These are phyloP conservation scores for Melanaphis sacchari DNA, from an alignment of 1,140 invertebrate genomes.

Conservation along the genomic window DNA sequence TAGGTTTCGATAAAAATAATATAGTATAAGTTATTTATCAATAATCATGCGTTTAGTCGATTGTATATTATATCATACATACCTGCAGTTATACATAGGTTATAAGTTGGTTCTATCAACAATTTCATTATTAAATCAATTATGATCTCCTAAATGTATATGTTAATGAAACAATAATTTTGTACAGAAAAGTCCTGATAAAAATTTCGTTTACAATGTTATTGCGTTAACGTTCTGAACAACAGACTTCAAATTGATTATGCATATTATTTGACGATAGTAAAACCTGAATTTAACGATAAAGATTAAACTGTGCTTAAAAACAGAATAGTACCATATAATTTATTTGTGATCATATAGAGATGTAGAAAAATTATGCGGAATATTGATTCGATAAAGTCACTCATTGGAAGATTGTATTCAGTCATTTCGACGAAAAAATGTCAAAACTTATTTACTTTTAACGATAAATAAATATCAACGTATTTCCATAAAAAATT, in stretches of 20 bases:
- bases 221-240: background rate
- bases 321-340: background rate
- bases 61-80: background rate
- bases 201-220: background rate
- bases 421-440: background rate
- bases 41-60: background rate
- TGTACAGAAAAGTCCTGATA: background rate
- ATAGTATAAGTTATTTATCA: conserved; percentile 12
- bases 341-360: background rate
- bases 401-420: background rate
- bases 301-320: background rate
- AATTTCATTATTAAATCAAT: background rate
- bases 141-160: background rate
- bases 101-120: background rate
- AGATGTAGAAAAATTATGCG: background rate
- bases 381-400: background rate
- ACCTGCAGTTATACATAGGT: background rate
- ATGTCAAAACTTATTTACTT: background rate
- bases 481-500: background rate
- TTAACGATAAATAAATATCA: background rate
- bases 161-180: background rate
- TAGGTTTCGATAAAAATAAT: background rate
- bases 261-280: too few species aligned
- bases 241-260: background rate
- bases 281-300: background rate